Base-by-base conservation (phyloP, 2,113 vertebrate species). In the Anarrhichthys ocellatus region DNA sequence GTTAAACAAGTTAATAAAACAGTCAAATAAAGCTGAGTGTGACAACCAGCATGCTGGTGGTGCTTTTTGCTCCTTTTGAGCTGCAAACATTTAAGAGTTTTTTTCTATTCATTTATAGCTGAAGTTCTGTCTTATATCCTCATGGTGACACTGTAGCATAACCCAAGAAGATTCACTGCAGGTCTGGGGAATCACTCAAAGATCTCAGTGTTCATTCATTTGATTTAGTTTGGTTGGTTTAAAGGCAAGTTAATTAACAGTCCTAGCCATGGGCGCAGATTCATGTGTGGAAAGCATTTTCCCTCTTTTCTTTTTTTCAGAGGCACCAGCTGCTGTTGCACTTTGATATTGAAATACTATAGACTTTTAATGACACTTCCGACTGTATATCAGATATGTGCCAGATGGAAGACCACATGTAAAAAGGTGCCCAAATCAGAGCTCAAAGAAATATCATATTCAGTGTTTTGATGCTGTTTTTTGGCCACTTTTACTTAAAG, bases 121-220 rank as follows among this genome's bases (percentile, higher is more conserved):
- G 74, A 59, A 82, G 71, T 87, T 83, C 50, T 66, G n/a, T 17
- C n/a, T 50, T 11, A 27, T 11, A 44, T 61, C 67, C 78, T 77
- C 73, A 85, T 63, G 82, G 87, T 78, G 83, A 63, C 71, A 73
- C 74, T 73, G 10, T 36, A 68, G 65, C 42, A 11, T 58, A 82
- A 76, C 56, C 29, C 4, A 15, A 15, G 29, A 59, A 0, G 36
- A 66, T 42, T 50, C 62, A 54, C 20, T 48, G 20, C 22, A 7
- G 2, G 15, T 36, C 20, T 5, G 4, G 1, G 17, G 32, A 24
- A n/a, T 69, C 29, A 24, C 9, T 34, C 24, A 4, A 18, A 42
- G 1, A 71, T 18, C 40, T 24, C 20, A 59, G 13, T 13, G 36
- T 18, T 56, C 44, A n/a, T 73, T 52, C 6, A 38, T 46, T 65